Conservation (phyloP, 2,888 invertebrate genomes). For the Seira sanloemensis region DNA sequence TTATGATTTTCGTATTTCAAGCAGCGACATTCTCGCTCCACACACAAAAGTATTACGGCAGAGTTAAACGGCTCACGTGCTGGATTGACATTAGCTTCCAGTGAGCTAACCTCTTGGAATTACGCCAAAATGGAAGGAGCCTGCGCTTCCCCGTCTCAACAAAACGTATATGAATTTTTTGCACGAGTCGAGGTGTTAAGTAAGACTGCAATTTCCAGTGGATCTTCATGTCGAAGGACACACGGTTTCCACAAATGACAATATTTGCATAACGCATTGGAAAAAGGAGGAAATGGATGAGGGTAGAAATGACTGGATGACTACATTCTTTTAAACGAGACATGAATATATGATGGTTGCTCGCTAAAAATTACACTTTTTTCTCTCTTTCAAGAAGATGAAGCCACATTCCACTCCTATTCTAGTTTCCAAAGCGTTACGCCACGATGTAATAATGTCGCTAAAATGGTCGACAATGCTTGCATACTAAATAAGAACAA, state of each 20-base stretch:
- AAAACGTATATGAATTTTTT: no score
- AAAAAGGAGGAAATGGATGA: conserved; percentile 34
- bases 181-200: no score
- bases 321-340: no score
- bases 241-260: conserved; percentile 4
- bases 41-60: neutral
- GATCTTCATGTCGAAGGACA: neutral
- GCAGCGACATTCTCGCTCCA: neutral
- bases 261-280: neutral
- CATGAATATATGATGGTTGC: no score
- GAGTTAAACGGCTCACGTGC: neutral
- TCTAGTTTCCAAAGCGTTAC: neutral
- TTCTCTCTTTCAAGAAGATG: no score
- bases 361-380: no score
- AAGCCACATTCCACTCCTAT: neutral
- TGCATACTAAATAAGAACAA: neutral
- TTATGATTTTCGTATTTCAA: no score
- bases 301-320: neutral
- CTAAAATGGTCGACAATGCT: neutral
- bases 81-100: neutral
- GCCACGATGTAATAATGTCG: neutral
- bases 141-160: neutral
- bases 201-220: neutral
- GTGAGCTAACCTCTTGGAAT: neutral
- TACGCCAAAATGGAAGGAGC: neutral